Evolutionary conservation across 2,797 vertebrate species (phyloP).

Genomic region (Erethizon dorsatum): DNA sequence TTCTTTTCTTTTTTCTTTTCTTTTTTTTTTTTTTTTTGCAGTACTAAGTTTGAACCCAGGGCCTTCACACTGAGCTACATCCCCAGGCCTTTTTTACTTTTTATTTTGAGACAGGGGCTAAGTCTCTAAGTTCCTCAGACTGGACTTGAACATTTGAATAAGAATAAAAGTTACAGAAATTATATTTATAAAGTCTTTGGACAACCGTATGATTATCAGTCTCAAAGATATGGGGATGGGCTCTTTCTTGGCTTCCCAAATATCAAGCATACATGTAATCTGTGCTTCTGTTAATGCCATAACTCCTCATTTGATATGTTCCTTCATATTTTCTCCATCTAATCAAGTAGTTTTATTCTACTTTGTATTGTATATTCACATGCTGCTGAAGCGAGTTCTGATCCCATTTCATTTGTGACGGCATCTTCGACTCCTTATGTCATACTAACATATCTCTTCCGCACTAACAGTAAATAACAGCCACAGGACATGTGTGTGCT

Average conservation of each 20-base stretch:
- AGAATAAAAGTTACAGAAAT: not conserved
- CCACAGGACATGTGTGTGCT: rapidly evolving
- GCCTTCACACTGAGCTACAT: not conserved
- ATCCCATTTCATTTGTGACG: not conserved
- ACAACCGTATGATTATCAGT: not conserved
- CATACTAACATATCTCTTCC: not conserved
- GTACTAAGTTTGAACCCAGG: not conserved
- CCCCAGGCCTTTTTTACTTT: not conserved
- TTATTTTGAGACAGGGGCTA: not conserved
- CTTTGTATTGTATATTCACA: not conserved
- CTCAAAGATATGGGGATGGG: not conserved
- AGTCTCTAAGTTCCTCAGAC: not conserved
- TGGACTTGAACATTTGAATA: not conserved
- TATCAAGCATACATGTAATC: not conserved
- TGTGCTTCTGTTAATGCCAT: not conserved
- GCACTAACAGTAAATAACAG: not conserved
- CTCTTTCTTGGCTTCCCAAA: not conserved
- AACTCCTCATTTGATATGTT: not conserved
- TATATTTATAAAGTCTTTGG: not conserved
- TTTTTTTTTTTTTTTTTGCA: not conserved
- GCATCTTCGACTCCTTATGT: not conserved
- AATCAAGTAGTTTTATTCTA: not conserved
- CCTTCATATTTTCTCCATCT: not conserved
- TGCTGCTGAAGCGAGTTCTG: not conserved
- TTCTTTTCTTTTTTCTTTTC: too few relatives aligned